Evolutionary conservation across 2,113 vertebrate species (phyloP).

Genomic region (Donacobius atricapilla): DNA sequence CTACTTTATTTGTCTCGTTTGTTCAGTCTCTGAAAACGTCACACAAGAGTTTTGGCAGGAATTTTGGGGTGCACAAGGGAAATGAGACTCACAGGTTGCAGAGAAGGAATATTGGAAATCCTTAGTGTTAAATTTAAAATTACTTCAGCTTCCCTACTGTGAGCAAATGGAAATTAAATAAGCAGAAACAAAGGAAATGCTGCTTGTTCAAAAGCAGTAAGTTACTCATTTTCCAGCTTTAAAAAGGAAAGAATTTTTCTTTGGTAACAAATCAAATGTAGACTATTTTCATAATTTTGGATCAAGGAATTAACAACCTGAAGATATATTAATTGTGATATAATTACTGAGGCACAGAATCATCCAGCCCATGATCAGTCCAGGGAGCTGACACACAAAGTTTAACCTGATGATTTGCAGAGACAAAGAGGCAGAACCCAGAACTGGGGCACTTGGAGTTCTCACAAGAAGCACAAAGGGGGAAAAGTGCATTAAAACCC

Average conservation of each 20-base stretch:
- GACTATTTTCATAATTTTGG: not conserved
- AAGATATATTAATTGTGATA: not conserved
- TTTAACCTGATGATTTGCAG: not conserved
- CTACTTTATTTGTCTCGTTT: not conserved
- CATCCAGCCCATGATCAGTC: not conserved
- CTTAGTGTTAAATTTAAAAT: not conserved
- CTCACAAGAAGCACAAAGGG: not conserved
- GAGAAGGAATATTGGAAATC: not conserved
- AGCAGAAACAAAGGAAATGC: not conserved
- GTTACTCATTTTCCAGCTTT: not conserved
- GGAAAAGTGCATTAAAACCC: fast-evolving
- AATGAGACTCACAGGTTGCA: not conserved
- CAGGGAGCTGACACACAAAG: not conserved
- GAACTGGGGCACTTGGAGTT: not conserved
- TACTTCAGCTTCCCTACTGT: not conserved
- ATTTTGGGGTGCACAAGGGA: not conserved
- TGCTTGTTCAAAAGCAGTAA: not conserved
- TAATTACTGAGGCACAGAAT: not conserved
- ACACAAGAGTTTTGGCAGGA: not conserved
- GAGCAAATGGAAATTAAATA: constrained; percentile 21
- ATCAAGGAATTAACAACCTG: not conserved
- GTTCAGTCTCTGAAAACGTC: not conserved
- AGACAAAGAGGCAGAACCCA: not conserved
- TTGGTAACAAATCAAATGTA: not conserved
- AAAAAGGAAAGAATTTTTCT: not conserved